Evolutionary conservation across 2,888 invertebrate species (phyloP).

Genomic region (Esperia sulphurella): DNA sequence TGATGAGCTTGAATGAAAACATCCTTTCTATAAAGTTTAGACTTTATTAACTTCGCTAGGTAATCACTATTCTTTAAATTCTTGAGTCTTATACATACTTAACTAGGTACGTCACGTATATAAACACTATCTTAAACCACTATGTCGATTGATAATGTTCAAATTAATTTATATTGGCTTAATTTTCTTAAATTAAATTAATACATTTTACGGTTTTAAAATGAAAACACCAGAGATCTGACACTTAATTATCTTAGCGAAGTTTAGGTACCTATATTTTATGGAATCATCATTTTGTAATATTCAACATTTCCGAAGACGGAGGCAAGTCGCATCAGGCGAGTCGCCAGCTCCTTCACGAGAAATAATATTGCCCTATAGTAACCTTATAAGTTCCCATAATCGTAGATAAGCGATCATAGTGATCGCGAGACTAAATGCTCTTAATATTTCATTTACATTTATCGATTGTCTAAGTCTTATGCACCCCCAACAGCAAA

Average conservation of each 20-base stretch:
- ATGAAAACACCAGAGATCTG: slow-evolving; percentile 70
- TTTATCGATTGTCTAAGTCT: slow-evolving; percentile 37
- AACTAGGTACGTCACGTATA: slow-evolving; percentile 71
- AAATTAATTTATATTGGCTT: slow-evolving; percentile 46
- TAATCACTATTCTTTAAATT: slow-evolving; percentile 70
- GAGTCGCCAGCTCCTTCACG: slow-evolving; percentile 77
- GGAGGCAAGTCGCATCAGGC: slow-evolving; percentile 67
- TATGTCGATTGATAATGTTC: slow-evolving; percentile 69
- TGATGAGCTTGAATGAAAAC: slow-evolving; percentile 3
- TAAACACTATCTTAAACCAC: slow-evolving; percentile 69
- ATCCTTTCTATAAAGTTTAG: slow-evolving; percentile 42
- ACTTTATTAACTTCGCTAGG: slow-evolving; percentile 70
- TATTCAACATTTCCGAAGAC: slow-evolving; percentile 57
- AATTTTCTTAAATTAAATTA: slow-evolving; percentile 67
- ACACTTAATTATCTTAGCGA: slow-evolving; percentile 51
- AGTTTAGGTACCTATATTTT: slow-evolving; percentile 57
- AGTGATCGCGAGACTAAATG: slow-evolving; percentile 36
- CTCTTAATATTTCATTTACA: slow-evolving; percentile 51
- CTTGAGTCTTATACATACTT: slow-evolving; percentile 72
- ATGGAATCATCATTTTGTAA: slow-evolving; percentile 64
- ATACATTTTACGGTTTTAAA: slow-evolving; percentile 62
- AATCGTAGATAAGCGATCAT: slow-evolving; percentile 33
- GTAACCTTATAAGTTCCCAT: slow-evolving; percentile 57
- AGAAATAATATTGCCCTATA: slow-evolving; percentile 54
- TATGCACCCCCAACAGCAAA: slow-evolving; percentile 48